Evolutionary conservation across 2,113 vertebrate genomes (phyloP).

Genomic region (Montifringilla adamsi): DNA sequence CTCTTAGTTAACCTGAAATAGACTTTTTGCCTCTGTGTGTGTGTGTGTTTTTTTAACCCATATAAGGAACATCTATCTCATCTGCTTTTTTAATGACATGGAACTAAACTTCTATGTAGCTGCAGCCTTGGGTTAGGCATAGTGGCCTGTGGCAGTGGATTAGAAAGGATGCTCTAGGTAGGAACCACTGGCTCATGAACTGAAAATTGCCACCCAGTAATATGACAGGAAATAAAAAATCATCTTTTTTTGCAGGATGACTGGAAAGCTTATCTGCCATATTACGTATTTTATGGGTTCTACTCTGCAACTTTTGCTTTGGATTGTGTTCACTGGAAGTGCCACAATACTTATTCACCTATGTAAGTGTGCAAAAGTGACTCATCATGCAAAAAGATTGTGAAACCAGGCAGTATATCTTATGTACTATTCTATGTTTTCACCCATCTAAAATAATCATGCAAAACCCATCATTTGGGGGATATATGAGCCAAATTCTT

Average conservation of each 20-base stretch:
- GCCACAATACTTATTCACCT: background rate
- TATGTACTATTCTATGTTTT: background rate
- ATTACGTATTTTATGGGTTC: background rate
- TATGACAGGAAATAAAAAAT: conserved; percentile 28
- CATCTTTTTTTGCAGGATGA: background rate
- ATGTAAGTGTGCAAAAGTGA: conserved; percentile 1
- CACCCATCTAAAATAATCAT: background rate
- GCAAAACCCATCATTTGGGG: background rate
- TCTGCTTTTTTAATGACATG: background rate
- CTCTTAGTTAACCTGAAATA: conserved; percentile 5
- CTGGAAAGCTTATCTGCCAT: conserved; percentile 20
- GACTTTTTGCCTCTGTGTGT: background rate
- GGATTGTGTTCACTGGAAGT: background rate
- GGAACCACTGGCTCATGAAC: background rate
- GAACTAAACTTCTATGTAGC: background rate
- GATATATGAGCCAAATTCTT: conserved; percentile 15
- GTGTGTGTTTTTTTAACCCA: background rate
- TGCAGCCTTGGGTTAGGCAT: background rate
- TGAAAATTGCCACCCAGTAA: background rate
- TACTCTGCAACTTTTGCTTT: conserved; percentile 1
- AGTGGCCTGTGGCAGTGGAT: background rate
- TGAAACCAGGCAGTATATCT: conserved; percentile 3
- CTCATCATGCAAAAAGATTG: background rate
- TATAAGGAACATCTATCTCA: background rate
- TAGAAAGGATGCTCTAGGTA: background rate